These are phyloP conservation scores for Ptilorrhoa leucosticta DNA, from an alignment of 2,113 vertebrate genomes.

Conservation along the genomic window DNA sequence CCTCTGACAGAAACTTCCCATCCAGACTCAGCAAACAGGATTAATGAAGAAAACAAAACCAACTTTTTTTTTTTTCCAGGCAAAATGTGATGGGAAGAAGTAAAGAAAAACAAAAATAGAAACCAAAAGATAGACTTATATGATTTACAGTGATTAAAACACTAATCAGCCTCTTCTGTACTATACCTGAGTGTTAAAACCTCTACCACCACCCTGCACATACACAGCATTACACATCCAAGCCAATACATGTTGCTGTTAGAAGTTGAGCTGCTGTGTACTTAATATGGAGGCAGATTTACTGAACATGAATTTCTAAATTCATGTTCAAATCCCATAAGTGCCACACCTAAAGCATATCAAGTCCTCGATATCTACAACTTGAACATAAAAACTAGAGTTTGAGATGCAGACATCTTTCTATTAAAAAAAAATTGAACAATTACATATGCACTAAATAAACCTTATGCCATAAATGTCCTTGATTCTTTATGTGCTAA, in stretches of 20 bases:
- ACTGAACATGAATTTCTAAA: not conserved
- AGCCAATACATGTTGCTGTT: not conserved
- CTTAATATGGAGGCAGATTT: not conserved
- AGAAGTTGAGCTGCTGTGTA: fast-evolving
- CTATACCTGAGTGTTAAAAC: not conserved
- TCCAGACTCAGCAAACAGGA: not conserved
- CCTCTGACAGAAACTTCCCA: not conserved
- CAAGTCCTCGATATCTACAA: not conserved
- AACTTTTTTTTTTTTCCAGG: not conserved
- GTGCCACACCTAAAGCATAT: not conserved
- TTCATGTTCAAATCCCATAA: not conserved
- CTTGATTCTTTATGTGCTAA: not conserved
- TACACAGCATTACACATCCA: not conserved
- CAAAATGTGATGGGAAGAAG: not conserved
- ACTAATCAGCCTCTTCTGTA: not conserved
- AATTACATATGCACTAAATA: not conserved
- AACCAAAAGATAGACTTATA: not conserved
- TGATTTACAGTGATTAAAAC: not conserved
- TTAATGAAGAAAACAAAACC: not conserved
- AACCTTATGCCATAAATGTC: not conserved
- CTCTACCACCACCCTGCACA: not conserved
- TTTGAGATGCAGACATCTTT: not conserved
- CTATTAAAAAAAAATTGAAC: not conserved
- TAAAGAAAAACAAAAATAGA: not conserved
- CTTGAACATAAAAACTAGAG: not conserved